Base-by-base conservation (phyloP, 1,140 invertebrate genomes). In the Drosophila kanapiae region DNA sequence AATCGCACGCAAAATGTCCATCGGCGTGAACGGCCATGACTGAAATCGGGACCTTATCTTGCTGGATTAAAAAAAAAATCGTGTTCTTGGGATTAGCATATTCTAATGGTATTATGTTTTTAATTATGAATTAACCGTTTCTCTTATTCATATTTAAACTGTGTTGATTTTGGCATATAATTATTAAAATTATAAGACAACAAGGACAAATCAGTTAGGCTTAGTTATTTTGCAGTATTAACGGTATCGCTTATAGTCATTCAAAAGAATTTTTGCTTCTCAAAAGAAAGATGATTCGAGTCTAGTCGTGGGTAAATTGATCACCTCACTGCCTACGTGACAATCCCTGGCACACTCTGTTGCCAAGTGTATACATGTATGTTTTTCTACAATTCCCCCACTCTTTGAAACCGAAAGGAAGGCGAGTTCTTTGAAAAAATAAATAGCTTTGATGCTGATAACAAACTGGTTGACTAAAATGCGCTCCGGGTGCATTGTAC, bases 381-480 rank as follows among this genome's bases (percentile, higher is more conserved):
- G 40, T 27, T 37, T 38, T 33, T 54, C 16, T 27, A 38, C 42
- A 37, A 31, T 49, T 48, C 65, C 33, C 71, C 60, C 42, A 78
- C 80, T 83, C 80, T 79, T 82, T 83, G 49, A 79, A 54, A 65
- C 57, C 40, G 48, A 69, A 78, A 82, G 75, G 49, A 82, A 49
- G 51, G 29, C 40, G 57, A 54, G 40, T 63, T 81, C 49, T 54
- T 76, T 23, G n/a, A 69, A 69, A 69, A 69, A 70, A 80, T 54
- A 60, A 59, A 72, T 69, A 59, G 47, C 64, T 58, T 49, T 58
- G 42, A 16, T 48, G 54, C 59, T 88, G 84, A 88, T 88, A 88
- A 90, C 64, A 67, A 87, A 88, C 84, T 88, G 74, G 85, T 88
- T 88, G 84, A 88, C 80, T 90, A 90, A 78, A 88, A 90, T 90